Base-by-base conservation (phyloP, 2,797 vertebrate genomes). In the Channa striata region DNA sequence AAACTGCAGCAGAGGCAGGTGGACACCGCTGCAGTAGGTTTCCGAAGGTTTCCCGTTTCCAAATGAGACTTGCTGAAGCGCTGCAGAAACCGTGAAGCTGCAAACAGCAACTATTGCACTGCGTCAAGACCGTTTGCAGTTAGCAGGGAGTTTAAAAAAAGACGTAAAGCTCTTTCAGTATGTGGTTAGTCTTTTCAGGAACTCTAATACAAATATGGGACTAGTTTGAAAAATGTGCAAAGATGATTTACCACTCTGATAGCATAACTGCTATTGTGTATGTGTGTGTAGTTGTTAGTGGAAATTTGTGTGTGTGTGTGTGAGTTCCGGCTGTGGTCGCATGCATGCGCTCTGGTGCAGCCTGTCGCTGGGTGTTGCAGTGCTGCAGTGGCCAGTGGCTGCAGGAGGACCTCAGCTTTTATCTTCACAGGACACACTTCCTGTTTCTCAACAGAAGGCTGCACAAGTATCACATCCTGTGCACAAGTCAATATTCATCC, bases 371-470 rank as follows among this genome's bases (percentile, higher is more conserved):
- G 48, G 72, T 71, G 73, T 71, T 69, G 67, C 66, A 69, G 61
- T 8, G 19, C 54, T 48, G 58, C 34, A 61, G 49, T 68, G 69
- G 25, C 62, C 66, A 4, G 57, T 33, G 0, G 37, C 42, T 25
- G 21, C 52, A 58, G 17, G 39, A n/a, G 23, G 5, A 47, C 47
- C 53, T 78, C 72, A 61, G 43, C 51, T 51, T 79, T 74, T 80
- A 86, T 87, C 83, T 77, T 59, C n/a, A 44, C 42, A 21, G 76
- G 74, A 77, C 82, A 73, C 65, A 78, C 72, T 81, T 82, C 81
- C 80, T 81, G 49, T 57, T 76, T 69, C 36, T 67, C 4, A 40
- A 50, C 74, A 85, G 78, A 67, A 83, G 79, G 54, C 7, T 14
- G 37, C n/a, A 6, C 21, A 1, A 2, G 16, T 19, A 20, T 14